phyloP scores from a whole-genome alignment of 2,888 invertebrate genomes.

The Tryphoninae sp. region DNA sequence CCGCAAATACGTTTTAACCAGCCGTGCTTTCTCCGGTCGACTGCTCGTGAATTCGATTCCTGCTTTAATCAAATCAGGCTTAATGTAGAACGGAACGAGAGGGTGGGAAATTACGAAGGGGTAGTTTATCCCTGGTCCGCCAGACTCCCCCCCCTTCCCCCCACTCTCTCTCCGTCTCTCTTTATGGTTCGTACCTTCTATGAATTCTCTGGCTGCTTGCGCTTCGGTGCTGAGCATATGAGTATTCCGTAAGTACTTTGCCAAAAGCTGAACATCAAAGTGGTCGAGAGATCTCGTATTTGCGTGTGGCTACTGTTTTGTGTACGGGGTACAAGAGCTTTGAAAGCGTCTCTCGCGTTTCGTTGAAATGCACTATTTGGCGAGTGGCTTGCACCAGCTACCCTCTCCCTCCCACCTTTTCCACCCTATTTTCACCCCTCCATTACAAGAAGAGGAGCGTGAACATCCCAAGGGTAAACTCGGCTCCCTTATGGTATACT shows the following conservation, averaged over 20 bases:
- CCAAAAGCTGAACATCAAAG: conserved; percentile 58
- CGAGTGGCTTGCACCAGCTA: no score
- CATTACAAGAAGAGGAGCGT: conserved; percentile 38
- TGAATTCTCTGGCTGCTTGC: background rate
- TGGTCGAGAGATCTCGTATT: conserved; percentile 27
- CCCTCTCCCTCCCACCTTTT: no score
- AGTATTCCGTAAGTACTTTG: conserved; percentile 32
- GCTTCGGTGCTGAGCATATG: background rate
- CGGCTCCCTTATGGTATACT: conserved; percentile 30
- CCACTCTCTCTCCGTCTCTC: background rate
- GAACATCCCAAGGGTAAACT: conserved; percentile 45
- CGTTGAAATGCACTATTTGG: conserved; percentile 44
- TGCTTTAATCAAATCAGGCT: conserved; percentile 24
- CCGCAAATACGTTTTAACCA: conserved; percentile 11
- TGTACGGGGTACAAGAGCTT: background rate
- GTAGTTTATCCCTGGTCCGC: background rate
- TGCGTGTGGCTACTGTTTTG: conserved; percentile 9
- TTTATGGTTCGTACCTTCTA: conserved; percentile 3
- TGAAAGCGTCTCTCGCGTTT: conserved; percentile 18
- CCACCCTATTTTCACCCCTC: conserved; percentile 3
- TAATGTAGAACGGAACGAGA: conserved; percentile 15
- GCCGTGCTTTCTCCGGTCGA: background rate
- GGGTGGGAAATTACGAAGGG: background rate
- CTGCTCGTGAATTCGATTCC: conserved; percentile 7
- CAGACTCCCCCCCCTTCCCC: background rate